phyloP scores from a whole-genome alignment of 2,113 vertebrate genomes.

The Azemiops feae region DNA sequence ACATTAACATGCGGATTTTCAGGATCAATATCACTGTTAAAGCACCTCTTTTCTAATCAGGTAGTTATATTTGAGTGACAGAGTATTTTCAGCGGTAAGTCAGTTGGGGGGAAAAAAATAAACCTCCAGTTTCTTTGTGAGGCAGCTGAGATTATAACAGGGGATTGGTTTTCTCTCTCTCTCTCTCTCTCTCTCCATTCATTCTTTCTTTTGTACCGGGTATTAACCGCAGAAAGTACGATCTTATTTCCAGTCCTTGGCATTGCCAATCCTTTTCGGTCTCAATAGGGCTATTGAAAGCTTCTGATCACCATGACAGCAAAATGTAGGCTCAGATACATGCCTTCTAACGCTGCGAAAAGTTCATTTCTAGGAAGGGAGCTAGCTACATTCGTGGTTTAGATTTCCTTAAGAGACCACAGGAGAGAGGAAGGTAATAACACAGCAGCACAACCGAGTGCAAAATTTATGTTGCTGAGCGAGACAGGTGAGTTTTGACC shows the following conservation, averaged over 20 bases:
- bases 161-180: neutral
- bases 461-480: too few species aligned
- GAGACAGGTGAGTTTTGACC: too few species aligned
- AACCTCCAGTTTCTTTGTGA: conserved; percentile 10
- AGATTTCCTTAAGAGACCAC: neutral
- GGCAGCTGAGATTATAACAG: conserved; percentile 6
- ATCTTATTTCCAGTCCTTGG: conserved; percentile 26
- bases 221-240: conserved; percentile 37
- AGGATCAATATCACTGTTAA: neutral
- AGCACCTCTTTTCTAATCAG: neutral
- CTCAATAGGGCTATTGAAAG: conserved; percentile 41
- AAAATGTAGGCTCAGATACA: neutral
- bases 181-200: neutral
- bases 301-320: conserved; percentile 63
- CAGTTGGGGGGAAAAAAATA: neutral
- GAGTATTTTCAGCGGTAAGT: neutral
- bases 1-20: conserved; percentile 8
- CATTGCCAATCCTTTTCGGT: conserved; percentile 41
- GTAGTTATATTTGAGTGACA: conserved; percentile 7
- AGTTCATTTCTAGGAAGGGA: neutral
- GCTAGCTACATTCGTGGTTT: neutral
- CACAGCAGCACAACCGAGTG: too few species aligned
- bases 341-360: neutral
- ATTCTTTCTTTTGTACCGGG: neutral
- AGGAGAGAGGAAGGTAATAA: neutral